Evolutionary conservation across 2,797 vertebrate genomes (phyloP), one percentile per base, ranked within the genome.

Genomic region (Myoxocephalus aenaeus): DNA sequence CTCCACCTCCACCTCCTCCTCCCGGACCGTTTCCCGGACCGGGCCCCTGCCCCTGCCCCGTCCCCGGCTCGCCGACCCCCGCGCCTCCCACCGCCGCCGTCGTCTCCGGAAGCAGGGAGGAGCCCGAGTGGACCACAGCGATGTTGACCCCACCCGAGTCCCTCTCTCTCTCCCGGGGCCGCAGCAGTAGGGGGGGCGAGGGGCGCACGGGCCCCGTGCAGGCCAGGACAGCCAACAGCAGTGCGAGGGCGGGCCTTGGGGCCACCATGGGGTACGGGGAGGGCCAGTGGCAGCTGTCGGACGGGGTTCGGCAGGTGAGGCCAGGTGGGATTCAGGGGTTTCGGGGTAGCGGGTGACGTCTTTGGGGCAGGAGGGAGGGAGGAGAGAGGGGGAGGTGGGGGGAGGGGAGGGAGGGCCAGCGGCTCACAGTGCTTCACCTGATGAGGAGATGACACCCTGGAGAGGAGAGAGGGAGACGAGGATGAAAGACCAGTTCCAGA

Each of bases 111-210:
- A 96, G 95, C 81, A 95, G 94, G 94, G 95, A 96, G 92, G 94
- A 95, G 92, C 95, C 93, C 70, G 95, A 96, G 94, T 95, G 95
- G 72, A 98, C 95, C 75, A 98, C 96, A 78, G 97, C 96, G 87
- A 98, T 97, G 93, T 98, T 98, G 91, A 96, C 91, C 65, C 96
- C 95, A 94, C 96, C 97, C 83, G 96, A 94, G 93, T 95, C 95
- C 93, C 94, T 94, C 93, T 96, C 95, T 95, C 95, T 93, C 94
- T 96, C 95, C 93, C 93, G 95, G 91, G 95, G 94, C 87, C 95
- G 95, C 89, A 94, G 94, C 87, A 96, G 92, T 79, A 97, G 93
- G 94, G 96, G 96, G 89, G 97, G 97, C 92, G 96, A 97, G 94
- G 97, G 96, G 85, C 96, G 96, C 56, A 95, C 96, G 69, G 94